Evolutionary conservation across 1,140 invertebrate species (phyloP).

Genomic region (Nephotettix cincticeps): DNA sequence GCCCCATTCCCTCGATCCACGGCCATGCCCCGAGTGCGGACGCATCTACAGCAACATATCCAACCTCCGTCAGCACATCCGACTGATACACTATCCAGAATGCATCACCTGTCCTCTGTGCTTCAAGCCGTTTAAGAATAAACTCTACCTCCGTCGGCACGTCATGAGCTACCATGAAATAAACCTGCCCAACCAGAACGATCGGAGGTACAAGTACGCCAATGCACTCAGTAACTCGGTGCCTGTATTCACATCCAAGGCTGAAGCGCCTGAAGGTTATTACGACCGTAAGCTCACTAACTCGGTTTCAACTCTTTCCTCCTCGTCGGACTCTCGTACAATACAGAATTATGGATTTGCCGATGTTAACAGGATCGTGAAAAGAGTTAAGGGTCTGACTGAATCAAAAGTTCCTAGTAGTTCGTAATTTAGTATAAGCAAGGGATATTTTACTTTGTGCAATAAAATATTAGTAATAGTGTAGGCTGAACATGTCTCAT

Average conservation of each 20-base stretch:
- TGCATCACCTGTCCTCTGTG: slow-evolving; percentile 70
- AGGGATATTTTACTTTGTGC: background rate
- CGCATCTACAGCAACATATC: slow-evolving; percentile 78
- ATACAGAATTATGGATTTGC: background rate
- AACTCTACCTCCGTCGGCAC: slow-evolving; percentile 72
- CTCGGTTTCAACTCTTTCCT: too few relatives aligned
- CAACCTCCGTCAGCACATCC: slow-evolving; percentile 76
- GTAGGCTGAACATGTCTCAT: too few relatives aligned
- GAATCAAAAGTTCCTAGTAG: slow-evolving; percentile 2
- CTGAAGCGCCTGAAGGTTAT: background rate
- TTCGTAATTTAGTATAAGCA: background rate
- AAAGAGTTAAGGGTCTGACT: background rate
- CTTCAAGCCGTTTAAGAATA: slow-evolving; percentile 74
- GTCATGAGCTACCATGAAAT: slow-evolving; percentile 59
- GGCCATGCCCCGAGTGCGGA: slow-evolving; percentile 72
- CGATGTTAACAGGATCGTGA: background rate
- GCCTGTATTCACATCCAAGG: background rate
- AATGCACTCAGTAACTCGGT: background rate
- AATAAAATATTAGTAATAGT: too few relatives aligned
- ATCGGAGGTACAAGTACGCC: slow-evolving; percentile 37
- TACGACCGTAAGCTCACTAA: background rate
- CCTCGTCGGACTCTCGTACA: too few relatives aligned
- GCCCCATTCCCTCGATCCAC: slow-evolving; percentile 65
- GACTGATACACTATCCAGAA: slow-evolving; percentile 75
- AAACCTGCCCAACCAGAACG: slow-evolving; percentile 48